Base-by-base conservation (phyloP, 1,140 invertebrate species). In the Charaxes varanes region DNA sequence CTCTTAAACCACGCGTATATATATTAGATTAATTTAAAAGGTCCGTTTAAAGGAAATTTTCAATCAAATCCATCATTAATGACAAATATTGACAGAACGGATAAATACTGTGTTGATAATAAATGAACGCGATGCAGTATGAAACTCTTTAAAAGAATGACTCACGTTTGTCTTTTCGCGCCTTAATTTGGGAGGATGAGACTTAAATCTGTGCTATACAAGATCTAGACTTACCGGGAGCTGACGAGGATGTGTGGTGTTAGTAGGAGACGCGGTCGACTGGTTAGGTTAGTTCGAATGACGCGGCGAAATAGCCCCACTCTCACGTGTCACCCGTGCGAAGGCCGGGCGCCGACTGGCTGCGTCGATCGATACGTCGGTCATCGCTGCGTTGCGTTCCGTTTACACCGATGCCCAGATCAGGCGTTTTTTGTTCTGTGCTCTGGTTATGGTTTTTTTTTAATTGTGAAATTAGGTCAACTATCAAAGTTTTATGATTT, bases 331-430 rank as follows among this genome's bases (percentile, higher is more conserved):
- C 34, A 40, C 58, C 61, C 67, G 63, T 49, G 41, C 50, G 38
- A 50, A 34, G 59, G 54, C 60, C 67, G 67, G 67, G 65, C 74
- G 74, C 65, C 59, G 62, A 79, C 74, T 79, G 60, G 13, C 53
- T 45, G 69, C 67, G 65, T 66, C 69, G 71, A 79, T 79, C 74
- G 71, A 76, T 79, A 73, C 49, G 53, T 38, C 61, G 38, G 57
- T 64, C 74, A 73, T 69, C 61, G 61, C 64, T 62, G 63, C 69
- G 62, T 59, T 71, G 59, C 67, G 69, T 71, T 69, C 60, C 63
- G 63, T 76, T 68, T 58, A 62, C 53, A 57, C 45, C 51, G 53
- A 64, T 52, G 60, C 35, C 48, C 43, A 58, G 51, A 54, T 52
- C 33, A 22, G 48, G 36, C 21, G 26, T 41, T 40, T 37, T 58